Conservation (phyloP, 2,888 invertebrate species). For the Hirtodrosophila duncani region DNA sequence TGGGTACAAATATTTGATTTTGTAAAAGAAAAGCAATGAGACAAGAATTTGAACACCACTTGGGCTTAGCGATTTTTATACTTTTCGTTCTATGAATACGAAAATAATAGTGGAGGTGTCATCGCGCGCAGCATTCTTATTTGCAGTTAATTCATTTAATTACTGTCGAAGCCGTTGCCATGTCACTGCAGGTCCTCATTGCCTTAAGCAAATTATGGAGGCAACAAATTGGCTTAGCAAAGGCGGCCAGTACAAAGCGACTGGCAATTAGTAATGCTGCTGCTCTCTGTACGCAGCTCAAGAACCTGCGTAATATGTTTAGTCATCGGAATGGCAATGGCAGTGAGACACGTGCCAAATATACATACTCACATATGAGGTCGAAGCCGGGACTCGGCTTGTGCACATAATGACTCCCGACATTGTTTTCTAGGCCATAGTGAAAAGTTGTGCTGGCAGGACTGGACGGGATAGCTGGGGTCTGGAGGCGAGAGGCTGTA, state of each 20-base stretch:
- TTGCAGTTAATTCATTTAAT: constrained; percentile 1
- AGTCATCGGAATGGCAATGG: constrained; percentile 49
- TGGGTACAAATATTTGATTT: no score
- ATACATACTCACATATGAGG: constrained; percentile 12
- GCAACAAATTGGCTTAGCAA: constrained; percentile 55
- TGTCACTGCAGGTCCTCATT: constrained; percentile 23
- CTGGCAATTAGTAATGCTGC: constrained; percentile 63
- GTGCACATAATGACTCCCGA: constrained; percentile 29
- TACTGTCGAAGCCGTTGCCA: not conserved
- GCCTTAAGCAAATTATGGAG: constrained; percentile 65
- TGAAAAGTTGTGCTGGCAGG: constrained; percentile 63
- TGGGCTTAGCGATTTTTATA: no score
- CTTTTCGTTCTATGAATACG: no score
- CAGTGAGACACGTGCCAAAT: constrained; percentile 52
- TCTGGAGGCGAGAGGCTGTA: no score
- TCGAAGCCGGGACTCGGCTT: not conserved
- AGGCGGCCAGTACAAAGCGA: constrained; percentile 52
- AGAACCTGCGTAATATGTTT: constrained; percentile 59
- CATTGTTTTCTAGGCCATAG: constrained; percentile 62
- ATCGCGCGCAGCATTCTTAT: no score
- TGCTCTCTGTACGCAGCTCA: constrained; percentile 30
- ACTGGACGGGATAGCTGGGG: no score
- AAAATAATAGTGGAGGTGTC: no score
- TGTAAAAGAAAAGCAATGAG: no score
- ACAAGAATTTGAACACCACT: no score